Conservation (phyloP, 2,888 invertebrate genomes). For the Boloria euphrosyne region DNA sequence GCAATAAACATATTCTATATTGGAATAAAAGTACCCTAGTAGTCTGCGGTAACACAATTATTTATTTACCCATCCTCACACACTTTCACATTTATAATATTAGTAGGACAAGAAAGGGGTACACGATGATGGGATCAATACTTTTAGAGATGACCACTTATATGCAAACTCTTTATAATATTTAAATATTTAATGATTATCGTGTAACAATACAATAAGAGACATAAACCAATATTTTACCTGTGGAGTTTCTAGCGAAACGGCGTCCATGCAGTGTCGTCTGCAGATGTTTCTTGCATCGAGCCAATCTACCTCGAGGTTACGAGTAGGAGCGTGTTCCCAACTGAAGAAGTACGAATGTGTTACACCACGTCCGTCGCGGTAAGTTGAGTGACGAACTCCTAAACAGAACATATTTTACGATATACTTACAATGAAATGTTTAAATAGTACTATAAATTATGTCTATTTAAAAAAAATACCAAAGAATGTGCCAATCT, state of each 20-base stretch:
- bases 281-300: constrained; percentile 95
- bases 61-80: too few species aligned
- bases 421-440: background rate
- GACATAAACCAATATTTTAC: constrained; percentile 49
- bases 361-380: constrained; percentile 92
- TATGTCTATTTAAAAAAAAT: background rate
- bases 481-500: too few species aligned
- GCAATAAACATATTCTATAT: too few species aligned
- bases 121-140: too few species aligned
- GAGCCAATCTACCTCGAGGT: constrained; percentile 93
- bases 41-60: too few species aligned
- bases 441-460: background rate
- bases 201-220: background rate
- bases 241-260: constrained; percentile 94
- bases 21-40: too few species aligned
- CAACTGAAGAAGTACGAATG: constrained; percentile 97
- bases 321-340: constrained; percentile 92
- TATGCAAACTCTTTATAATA: too few species aligned
- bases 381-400: constrained; percentile 93
- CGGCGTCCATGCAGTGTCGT: constrained; percentile 96
- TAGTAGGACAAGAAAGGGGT: too few species aligned
- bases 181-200: too few species aligned
- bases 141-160: too few species aligned
- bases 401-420: constrained; percentile 71
- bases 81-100: too few species aligned